Conservation (phyloP, 2,797 vertebrate species). For the Trichosurus vulpecula region DNA sequence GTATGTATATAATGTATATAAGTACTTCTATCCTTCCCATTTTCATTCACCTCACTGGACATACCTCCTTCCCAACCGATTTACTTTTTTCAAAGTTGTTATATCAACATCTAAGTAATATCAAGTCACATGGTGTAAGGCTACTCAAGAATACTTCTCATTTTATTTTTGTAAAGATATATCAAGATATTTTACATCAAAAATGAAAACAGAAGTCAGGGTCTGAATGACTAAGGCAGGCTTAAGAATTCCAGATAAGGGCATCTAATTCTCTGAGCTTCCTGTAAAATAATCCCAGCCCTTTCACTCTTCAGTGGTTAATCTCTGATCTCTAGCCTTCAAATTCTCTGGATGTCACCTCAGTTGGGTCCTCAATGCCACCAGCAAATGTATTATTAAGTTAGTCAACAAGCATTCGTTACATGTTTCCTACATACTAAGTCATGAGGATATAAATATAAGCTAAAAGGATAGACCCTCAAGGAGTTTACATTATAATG, state of each 20-base stretch:
- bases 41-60: constrained; percentile 34
- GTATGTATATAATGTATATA: background rate
- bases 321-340: constrained; percentile 5
- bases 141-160: background rate
- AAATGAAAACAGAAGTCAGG: constrained; percentile 17
- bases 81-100: constrained; percentile 33
- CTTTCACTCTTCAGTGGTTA: background rate
- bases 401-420: background rate
- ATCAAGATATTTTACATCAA: background rate
- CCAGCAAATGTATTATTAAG: background rate
- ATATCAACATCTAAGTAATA: background rate
- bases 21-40: constrained; percentile 19
- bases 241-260: background rate
- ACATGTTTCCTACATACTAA: background rate
- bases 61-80: constrained; percentile 1
- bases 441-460: background rate
- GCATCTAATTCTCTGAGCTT: background rate
- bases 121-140: background rate
- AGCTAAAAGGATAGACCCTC: background rate
- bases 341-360: background rate
- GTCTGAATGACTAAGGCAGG: constrained; percentile 3
- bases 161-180: background rate
- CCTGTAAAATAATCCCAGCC: background rate
- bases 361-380: background rate
- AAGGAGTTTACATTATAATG: background rate